Evolutionary conservation across 2,113 vertebrate species (phyloP).

Genomic region (Pelvicachromis taeniatus): DNA sequence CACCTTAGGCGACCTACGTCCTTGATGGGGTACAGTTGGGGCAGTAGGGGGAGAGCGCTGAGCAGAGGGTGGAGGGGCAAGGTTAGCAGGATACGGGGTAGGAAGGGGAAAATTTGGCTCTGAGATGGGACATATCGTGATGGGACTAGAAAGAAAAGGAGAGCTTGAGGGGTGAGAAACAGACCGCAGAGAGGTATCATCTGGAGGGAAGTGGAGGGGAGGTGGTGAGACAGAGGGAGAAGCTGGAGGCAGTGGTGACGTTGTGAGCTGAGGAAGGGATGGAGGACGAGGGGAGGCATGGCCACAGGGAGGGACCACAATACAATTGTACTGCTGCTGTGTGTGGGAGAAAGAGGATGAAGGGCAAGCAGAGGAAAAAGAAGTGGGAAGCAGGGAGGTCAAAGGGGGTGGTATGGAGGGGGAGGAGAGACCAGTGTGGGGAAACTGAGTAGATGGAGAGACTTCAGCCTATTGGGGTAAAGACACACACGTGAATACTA

Average conservation of each 20-base stretch:
- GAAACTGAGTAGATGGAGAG: conserved; percentile 13
- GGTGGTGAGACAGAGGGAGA: conserved; percentile 4
- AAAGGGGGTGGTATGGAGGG: conserved; percentile 61
- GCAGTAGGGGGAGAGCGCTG: conserved; percentile 73
- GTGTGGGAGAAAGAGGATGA: not conserved
- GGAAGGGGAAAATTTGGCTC: conserved; percentile 33
- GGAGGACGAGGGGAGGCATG: conserved; percentile 22
- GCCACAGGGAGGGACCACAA: not conserved
- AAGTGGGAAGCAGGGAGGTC: conserved; percentile 42
- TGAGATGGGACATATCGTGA: conserved; percentile 25
- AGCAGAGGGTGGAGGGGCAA: conserved; percentile 46
- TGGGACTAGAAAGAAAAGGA: not conserved
- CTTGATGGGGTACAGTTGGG: conserved; percentile 72
- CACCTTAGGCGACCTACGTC: conserved; percentile 75
- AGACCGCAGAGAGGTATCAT: not conserved
- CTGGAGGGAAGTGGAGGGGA: not conserved
- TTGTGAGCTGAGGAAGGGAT: conserved; percentile 12
- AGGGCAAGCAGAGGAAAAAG: not conserved
- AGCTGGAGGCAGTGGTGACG: not conserved
- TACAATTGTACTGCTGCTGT: conserved; percentile 3
- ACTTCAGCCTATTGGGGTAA: conserved; percentile 51
- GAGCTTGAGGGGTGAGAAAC: not conserved
- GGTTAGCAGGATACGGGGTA: not conserved
- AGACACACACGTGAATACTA: conserved; percentile 30
- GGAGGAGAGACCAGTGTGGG: conserved; percentile 15